Conservation (phyloP, 2,113 vertebrate genomes). For the Epinephelus lanceolatus region DNA sequence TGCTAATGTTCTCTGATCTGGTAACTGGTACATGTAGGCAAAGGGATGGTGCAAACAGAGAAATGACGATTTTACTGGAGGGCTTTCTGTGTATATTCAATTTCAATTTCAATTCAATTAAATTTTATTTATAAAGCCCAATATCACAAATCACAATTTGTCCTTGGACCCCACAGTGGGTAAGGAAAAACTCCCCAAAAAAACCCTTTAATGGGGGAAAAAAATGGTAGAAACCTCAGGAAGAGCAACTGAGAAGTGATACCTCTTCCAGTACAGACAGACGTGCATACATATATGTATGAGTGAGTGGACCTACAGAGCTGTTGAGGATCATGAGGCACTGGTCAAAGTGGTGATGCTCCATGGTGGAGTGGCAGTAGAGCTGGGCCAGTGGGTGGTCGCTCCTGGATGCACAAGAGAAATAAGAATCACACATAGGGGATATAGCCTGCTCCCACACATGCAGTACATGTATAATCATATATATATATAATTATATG, state of each 20-base stretch:
- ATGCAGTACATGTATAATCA: not conserved
- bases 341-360: conserved; percentile 98
- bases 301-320: conserved; percentile 85
- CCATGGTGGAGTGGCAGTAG: conserved; percentile 98
- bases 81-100: too few species aligned
- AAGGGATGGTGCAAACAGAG: not conserved
- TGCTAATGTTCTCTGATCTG: not conserved
- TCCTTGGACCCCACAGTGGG: too few species aligned
- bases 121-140: too few species aligned
- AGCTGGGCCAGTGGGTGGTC: conserved; percentile 97
- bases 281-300: not conserved
- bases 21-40: not conserved
- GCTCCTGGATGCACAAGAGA: conserved; percentile 84
- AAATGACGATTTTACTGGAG: not conserved
- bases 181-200: too few species aligned
- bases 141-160: too few species aligned
- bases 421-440: not conserved
- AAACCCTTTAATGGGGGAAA: too few species aligned
- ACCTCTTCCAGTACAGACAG: too few species aligned
- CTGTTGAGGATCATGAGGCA: conserved; percentile 99
- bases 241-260: too few species aligned
- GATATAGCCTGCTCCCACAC: conserved; percentile 10
- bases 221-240: too few species aligned
- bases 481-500: not conserved
- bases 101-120: too few species aligned